These are phyloP conservation scores for Sciurus carolinensis DNA, from an alignment of 2,797 vertebrate species.

Conservation along the genomic window DNA sequence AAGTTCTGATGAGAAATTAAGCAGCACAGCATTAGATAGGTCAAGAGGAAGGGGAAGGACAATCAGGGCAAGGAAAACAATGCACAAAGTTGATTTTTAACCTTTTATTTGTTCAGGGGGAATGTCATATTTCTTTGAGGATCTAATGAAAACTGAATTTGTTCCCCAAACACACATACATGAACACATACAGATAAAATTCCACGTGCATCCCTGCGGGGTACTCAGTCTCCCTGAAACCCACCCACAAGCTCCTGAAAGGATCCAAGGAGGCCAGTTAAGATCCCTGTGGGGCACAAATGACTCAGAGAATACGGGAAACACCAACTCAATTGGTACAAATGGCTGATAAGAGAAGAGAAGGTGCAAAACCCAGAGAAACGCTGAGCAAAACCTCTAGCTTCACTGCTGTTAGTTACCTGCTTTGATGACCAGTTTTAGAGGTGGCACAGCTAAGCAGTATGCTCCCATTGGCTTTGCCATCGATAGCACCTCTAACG, in stretches of 20 bases:
- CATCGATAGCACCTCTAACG: neutral
- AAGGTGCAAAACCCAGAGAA: neutral
- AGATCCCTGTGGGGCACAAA: neutral
- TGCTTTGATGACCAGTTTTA: neutral
- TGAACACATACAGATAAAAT: neutral
- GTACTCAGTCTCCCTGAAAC: neutral
- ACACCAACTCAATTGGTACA: neutral
- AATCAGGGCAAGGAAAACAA: neutral
- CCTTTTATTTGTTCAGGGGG: neutral
- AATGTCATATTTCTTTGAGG: neutral
- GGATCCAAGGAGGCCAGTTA: neutral
- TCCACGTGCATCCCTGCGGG: neutral
- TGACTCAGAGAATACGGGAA: neutral
- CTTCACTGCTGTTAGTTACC: neutral
- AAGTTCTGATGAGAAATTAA: slow-evolving; percentile 50
- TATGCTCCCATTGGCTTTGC: neutral
- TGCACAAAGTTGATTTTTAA: neutral
- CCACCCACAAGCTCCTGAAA: neutral
- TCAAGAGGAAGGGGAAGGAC: neutral
- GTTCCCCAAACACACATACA: neutral
- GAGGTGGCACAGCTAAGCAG: no score
- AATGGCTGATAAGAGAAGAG: neutral
- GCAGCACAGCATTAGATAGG: neutral
- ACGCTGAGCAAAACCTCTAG: neutral
- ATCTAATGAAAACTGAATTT: neutral